Evolutionary conservation across 2,113 vertebrate species (phyloP).

Genomic region (Mormoops blainvillei): DNA sequence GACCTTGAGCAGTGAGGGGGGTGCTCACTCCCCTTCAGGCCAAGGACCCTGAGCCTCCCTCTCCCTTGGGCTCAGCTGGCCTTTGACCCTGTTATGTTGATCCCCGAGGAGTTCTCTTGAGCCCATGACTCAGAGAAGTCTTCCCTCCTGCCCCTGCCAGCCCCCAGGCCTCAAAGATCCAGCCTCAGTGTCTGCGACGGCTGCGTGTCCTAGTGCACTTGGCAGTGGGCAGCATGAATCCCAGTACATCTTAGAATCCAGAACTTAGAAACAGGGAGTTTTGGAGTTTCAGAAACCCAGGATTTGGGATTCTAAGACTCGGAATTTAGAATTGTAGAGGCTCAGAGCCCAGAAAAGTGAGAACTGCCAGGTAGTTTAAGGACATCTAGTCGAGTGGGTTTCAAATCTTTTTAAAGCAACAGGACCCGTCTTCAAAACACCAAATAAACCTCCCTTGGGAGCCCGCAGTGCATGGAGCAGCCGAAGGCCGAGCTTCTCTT

Average conservation of each 20-base stretch:
- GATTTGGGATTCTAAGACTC: background rate
- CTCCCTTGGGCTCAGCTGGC: background rate
- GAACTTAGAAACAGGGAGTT: background rate
- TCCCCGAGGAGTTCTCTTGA: background rate
- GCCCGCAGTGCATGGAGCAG: background rate
- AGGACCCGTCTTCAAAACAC: background rate
- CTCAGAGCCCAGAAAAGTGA: background rate
- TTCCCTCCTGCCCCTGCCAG: background rate
- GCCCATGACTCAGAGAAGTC: background rate
- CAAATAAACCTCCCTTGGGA: background rate
- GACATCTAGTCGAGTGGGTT: background rate
- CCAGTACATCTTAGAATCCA: background rate
- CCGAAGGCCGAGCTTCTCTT: background rate
- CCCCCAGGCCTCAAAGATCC: too few species aligned
- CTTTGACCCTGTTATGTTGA: background rate
- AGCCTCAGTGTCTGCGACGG: background rate
- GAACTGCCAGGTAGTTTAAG: background rate
- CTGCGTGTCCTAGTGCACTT: background rate
- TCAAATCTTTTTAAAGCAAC: conserved; percentile 2
- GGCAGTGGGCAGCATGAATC: background rate
- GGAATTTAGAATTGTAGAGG: background rate
- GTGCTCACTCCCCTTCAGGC: background rate
- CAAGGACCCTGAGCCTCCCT: background rate
- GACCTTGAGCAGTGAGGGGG: background rate
- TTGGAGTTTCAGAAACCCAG: background rate